Conservation (phyloP, 1,140 invertebrate genomes). For the Aphelinus certus region DNA sequence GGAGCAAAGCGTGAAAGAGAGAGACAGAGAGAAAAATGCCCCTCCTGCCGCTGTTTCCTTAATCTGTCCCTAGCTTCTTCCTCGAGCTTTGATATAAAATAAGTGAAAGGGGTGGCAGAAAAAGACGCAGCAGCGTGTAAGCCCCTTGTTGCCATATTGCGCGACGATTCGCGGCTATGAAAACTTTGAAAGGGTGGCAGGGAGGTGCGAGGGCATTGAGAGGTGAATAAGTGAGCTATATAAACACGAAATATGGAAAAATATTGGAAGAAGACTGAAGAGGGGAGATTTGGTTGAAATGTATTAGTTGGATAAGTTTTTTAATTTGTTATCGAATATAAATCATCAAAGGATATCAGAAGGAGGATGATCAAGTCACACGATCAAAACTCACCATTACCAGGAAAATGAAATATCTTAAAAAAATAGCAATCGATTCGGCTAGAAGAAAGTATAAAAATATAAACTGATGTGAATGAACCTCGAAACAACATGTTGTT, state of each 20-base stretch:
- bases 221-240: background rate
- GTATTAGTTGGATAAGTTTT: no score
- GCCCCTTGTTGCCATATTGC: conserved; percentile 66
- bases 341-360: no score
- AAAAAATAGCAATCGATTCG: no score
- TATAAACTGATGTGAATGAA: no score
- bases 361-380: no score
- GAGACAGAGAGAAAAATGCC: conserved; percentile 46
- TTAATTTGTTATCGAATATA: no score
- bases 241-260: background rate
- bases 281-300: no score
- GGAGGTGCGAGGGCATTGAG: background rate
- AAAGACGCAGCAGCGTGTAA: conserved; percentile 50
- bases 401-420: no score
- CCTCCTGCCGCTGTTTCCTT: conserved; percentile 54
- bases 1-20: conserved; percentile 3
- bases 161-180: conserved; percentile 65
- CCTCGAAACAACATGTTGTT: no score
- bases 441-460: no score
- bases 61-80: conserved; percentile 52
- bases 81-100: conserved; percentile 34
- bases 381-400: no score
- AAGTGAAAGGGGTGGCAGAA: conserved; percentile 13
- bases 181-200: conserved; percentile 46
- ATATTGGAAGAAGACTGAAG: background rate